Conservation (phyloP, 2,888 invertebrate genomes). For the Diplolepis rosae region DNA sequence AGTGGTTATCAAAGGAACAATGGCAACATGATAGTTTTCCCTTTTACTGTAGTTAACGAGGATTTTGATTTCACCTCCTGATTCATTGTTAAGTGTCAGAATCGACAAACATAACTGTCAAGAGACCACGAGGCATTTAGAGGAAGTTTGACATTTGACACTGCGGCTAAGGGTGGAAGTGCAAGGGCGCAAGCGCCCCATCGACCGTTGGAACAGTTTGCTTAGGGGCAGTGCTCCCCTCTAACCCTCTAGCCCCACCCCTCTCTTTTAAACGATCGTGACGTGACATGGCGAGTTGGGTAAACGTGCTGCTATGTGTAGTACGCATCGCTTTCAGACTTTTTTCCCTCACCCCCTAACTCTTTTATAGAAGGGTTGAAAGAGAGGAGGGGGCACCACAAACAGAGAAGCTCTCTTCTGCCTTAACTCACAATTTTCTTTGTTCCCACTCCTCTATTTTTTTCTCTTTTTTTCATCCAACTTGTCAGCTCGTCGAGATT, state of each 20-base stretch:
- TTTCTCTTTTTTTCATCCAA: not conserved
- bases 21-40: not conserved
- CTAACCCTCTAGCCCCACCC: not conserved
- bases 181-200: constrained; percentile 46
- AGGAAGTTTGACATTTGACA: constrained; percentile 36
- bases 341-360: not conserved
- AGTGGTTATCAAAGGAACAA: not conserved
- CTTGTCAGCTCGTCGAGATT: constrained; percentile 47
- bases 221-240: constrained; percentile 24
- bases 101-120: constrained; percentile 40
- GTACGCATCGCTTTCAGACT: not conserved
- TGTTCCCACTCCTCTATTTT: not conserved
- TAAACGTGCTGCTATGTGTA: not conserved
- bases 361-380: not conserved
- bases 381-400: not conserved
- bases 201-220: constrained; percentile 44
- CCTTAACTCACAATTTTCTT: not conserved
- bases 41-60: not conserved
- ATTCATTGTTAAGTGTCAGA: constrained; percentile 39
- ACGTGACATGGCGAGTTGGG: not conserved
- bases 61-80: constrained; percentile 30
- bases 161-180: constrained; percentile 39
- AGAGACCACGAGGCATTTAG: constrained; percentile 38
- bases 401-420: not conserved
- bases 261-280: not conserved